Base-by-base conservation (phyloP, 1,140 invertebrate genomes). In the Drosophila repleta region DNA sequence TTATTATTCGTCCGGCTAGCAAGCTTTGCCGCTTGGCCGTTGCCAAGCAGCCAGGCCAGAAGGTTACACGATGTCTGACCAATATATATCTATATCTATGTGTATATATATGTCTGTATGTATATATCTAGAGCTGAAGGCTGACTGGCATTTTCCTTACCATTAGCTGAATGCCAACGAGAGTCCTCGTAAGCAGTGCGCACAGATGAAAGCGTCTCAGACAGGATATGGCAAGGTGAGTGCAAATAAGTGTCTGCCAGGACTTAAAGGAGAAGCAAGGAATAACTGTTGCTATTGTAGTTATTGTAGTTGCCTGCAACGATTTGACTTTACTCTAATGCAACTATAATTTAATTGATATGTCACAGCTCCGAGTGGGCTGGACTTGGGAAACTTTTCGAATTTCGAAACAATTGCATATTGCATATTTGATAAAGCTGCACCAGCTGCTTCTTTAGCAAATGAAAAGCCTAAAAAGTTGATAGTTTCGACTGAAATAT, bases 31-130 rank as follows among this genome's bases (percentile, higher is more conserved):
- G 60, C 60, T 64, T 24, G n/a, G 26, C 66, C 43, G 62, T 79
- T 79, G 66, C 60, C 80, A 70, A 21, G 57, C 64, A 45, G 32
- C 43, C 82, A 17, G 39, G 17, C n/a, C 17, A 15, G 77, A 84
- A 84, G 81, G 81, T 85, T 84, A 74, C 68, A 80, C 49, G 39
- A 49, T 20, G 62, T 52, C 72, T 61, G 37, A 39, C 10, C n/a
- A 41, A n/a, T 17, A 17, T 15, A n/a, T 17, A 41, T 17, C 5
- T 41, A 41, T 41, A 41, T 41, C n/a, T 39, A 39, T 39, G n/a
- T n/a, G 3, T 15, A n/a, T n/a, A 39, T 39, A 3, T 39, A 6
- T 56, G 26, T 63, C n/a, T 18, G 20, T 24, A 46, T 39, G 2
- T 29, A 8, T 6, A 48, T 18, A 43, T 57, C 26, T 29, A 46